A percentile compares a stretch with the other conserved stretches of the same genome.
Conservation (phyloP, 2,113 vertebrate genomes). For the Lynx canadensis region DNA sequence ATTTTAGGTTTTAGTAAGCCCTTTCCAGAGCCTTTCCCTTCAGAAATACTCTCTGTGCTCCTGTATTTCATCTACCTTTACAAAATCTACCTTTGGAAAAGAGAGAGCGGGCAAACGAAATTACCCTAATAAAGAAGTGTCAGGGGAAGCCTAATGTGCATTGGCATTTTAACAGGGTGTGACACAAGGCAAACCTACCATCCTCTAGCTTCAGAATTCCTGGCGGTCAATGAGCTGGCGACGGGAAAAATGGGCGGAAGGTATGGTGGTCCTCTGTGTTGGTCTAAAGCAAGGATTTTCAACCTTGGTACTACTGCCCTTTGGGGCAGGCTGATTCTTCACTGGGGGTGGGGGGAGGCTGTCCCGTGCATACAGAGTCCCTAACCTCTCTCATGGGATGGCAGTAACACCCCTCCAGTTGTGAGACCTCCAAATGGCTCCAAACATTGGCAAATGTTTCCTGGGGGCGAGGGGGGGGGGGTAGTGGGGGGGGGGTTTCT, state of each 20-base stretch:
- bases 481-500: not conserved
- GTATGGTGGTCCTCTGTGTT: not conserved
- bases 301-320: not conserved
- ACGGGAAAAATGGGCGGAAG: too few species aligned
- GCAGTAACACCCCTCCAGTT: not conserved
- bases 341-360: not conserved
- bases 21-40: not conserved
- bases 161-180: not conserved
- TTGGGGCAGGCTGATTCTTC: not conserved
- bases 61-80: not conserved
- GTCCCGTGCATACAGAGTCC: not conserved
- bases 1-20: not conserved
- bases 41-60: not conserved
- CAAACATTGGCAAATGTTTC: not conserved
- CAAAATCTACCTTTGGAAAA: conserved; percentile 9
- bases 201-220: not conserved
- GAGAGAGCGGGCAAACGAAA: not conserved
- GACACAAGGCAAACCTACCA: not conserved
- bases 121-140: not conserved
- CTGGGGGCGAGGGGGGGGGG: not conserved
- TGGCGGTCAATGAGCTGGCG: not conserved
- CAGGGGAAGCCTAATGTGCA: not conserved
- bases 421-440: not conserved
- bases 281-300: not conserved
- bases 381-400: not conserved